Conservation (phyloP, 2,113 vertebrate genomes). For the Nerophis ophidion region DNA sequence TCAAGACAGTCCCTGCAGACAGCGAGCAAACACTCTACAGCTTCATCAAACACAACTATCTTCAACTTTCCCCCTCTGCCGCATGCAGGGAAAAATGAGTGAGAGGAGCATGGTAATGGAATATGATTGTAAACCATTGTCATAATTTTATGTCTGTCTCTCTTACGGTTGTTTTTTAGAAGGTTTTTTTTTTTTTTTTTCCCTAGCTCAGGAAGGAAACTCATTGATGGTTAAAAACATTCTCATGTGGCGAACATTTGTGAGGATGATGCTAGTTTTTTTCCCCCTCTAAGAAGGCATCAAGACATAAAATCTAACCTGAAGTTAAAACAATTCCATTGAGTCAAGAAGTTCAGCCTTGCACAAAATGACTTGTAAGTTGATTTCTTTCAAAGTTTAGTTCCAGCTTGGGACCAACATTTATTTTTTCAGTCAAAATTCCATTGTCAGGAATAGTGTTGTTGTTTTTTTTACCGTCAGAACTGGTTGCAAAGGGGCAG, state of each 20-base stretch:
- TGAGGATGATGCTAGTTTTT: slow-evolving; percentile 46
- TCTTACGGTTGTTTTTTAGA: slow-evolving; percentile 64
- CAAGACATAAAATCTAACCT: slow-evolving; percentile 48
- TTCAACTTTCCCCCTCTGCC: slow-evolving; percentile 75
- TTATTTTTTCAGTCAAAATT: slow-evolving; percentile 15
- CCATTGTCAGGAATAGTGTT: slow-evolving; percentile 23
- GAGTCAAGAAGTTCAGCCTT: slow-evolving; percentile 51
- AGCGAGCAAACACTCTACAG: slow-evolving; percentile 78
- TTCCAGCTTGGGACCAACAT: slow-evolving; percentile 9
- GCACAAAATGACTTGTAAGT: slow-evolving; percentile 54
- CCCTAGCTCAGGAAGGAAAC: slow-evolving; percentile 32
- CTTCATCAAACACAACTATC: slow-evolving; percentile 80
- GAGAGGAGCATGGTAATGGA: slow-evolving; percentile 68
- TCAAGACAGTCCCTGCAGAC: slow-evolving; percentile 78
- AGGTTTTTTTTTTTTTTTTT: not conserved
- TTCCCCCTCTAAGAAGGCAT: slow-evolving; percentile 42
- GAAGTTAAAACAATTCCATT: slow-evolving; percentile 55
- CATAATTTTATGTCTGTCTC: slow-evolving; percentile 66
- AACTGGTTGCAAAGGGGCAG: slow-evolving; percentile 23
- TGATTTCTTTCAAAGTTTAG: slow-evolving; percentile 39
- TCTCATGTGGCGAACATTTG: slow-evolving; percentile 63
- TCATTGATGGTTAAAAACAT: slow-evolving; percentile 60
- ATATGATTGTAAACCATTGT: slow-evolving; percentile 76
- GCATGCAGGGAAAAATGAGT: slow-evolving; percentile 67
- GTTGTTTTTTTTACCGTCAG: slow-evolving; percentile 16